Evolutionary conservation across 92 coral and sea anemone genomes (phyloP).

Genomic region (Phenganax stokvisi): DNA sequence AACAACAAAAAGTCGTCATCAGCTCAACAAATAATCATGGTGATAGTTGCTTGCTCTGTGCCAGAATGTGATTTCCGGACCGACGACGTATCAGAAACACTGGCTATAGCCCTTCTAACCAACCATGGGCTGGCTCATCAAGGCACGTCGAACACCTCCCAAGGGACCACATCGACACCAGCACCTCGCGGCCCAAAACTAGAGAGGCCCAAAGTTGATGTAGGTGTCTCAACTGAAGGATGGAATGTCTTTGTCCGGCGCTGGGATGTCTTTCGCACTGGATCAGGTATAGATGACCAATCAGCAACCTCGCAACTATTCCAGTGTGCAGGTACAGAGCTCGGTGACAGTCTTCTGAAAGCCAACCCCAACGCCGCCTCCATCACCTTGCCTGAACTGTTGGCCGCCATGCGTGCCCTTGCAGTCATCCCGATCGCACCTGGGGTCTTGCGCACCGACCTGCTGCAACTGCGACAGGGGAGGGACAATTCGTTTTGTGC

Average conservation of each 20-base stretch:
- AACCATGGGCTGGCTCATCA: slow-evolving; percentile 15
- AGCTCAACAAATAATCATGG: background rate
- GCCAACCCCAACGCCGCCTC: slow-evolving; percentile 44
- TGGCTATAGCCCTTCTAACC: slow-evolving; percentile 4
- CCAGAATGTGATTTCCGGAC: background rate
- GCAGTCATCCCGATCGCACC: slow-evolving; percentile 60
- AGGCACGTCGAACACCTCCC: too few species aligned
- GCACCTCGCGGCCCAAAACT: slow-evolving; percentile 54
- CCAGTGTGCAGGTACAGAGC: slow-evolving; percentile 52
- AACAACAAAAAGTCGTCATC: slow-evolving; percentile 14
- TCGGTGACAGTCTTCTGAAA: slow-evolving; percentile 58
- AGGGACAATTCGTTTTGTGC: slow-evolving; percentile 54
- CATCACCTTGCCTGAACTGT: slow-evolving; percentile 33
- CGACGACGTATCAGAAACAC: background rate
- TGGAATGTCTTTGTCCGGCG: slow-evolving; percentile 58
- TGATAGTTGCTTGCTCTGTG: slow-evolving; percentile 13
- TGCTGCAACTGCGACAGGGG: slow-evolving; percentile 49
- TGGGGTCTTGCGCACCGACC: slow-evolving; percentile 56
- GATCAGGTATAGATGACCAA: slow-evolving; percentile 54
- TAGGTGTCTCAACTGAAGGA: slow-evolving; percentile 56
- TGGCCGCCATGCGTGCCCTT: slow-evolving; percentile 60
- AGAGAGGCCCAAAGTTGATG: slow-evolving; percentile 51
- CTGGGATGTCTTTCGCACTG: slow-evolving; percentile 54
- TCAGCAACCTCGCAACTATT: slow-evolving; percentile 61
- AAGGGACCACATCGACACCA: slow-evolving; percentile 16